Percentiles rank a stretch among this genome's conserved stretches.
These are phyloP conservation scores for Chionoecetes opilio DNA, from an alignment of 1,140 invertebrate genomes.

Conservation along the genomic window DNA sequence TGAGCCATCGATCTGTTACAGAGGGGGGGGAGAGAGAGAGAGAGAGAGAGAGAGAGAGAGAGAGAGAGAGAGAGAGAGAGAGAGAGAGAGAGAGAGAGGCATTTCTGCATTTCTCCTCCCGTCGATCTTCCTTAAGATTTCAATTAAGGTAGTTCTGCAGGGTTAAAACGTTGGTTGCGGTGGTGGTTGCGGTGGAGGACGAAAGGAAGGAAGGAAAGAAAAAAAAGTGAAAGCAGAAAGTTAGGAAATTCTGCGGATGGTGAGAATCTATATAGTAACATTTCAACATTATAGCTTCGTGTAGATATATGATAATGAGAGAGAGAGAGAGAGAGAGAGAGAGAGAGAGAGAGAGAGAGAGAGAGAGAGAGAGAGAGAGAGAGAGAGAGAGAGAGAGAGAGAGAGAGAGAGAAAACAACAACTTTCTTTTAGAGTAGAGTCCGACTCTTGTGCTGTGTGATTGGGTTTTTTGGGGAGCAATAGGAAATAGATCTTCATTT, in stretches of 20 bases:
- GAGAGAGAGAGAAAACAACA: background rate
- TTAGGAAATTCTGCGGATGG: background rate
- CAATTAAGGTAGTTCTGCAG: background rate
- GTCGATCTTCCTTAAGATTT: background rate
- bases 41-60: background rate
- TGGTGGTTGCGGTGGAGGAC: background rate
- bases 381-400: constrained; percentile 3
- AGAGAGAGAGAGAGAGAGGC: background rate
- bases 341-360: constrained; percentile 20
- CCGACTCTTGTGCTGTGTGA: no score
- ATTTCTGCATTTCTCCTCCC: no score
- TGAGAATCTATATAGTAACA: background rate
- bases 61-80: constrained; percentile 27
- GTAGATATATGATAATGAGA: background rate
- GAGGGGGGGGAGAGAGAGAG: no score
- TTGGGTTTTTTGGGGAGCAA: no score
- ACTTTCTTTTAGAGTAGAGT: no score
- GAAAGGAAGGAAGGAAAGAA: background rate
- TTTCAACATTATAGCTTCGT: background rate
- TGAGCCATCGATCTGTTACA: no score
- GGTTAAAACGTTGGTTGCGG: background rate
- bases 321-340: constrained; percentile 2
- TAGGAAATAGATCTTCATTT: no score
- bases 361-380: constrained; percentile 8
- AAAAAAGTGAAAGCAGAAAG: background rate